Evolutionary conservation across 1,140 invertebrate species (phyloP).

Genomic region (Zaprionus ghesquierei): DNA sequence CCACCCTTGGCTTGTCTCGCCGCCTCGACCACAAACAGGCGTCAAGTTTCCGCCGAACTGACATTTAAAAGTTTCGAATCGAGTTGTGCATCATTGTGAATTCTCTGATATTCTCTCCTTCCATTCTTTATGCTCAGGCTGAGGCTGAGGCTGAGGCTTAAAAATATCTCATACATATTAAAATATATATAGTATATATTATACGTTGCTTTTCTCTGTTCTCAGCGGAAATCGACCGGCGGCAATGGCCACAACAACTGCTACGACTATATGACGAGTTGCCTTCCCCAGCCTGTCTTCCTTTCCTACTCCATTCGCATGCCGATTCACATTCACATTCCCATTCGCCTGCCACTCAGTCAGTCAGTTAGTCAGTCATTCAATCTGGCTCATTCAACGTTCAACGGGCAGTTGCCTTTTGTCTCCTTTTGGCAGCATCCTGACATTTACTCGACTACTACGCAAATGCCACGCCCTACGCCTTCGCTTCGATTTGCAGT

Average conservation of each 20-base stretch:
- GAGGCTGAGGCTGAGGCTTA: conserved; percentile 34
- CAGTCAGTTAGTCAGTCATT: conserved; percentile 39
- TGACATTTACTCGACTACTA: not conserved
- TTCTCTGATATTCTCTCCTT: not conserved
- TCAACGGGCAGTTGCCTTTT: conserved; percentile 42
- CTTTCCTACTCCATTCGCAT: not conserved
- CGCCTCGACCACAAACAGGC: conserved; percentile 10
- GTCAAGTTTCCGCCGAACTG: conserved; percentile 50
- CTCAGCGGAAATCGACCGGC: conserved; percentile 69
- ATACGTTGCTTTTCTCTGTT: conserved; percentile 3
- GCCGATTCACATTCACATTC: not conserved
- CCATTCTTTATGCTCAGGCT: conserved; percentile 12
- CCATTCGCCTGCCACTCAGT: conserved; percentile 42
- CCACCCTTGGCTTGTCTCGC: not conserved
- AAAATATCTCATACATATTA: conserved; percentile 51
- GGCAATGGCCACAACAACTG: conserved; percentile 37
- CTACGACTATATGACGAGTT: not conserved
- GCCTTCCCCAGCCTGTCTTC: conserved; percentile 25
- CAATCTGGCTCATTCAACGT: conserved; percentile 36
- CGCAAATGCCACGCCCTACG: conserved; percentile 2
- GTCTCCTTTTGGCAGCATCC: conserved; percentile 55
- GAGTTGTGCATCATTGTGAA: not conserved
- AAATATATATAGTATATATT: conserved; percentile 14
- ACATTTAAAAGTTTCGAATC: conserved; percentile 63
- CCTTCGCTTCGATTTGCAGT: not conserved